A percentile compares a stretch with the other conserved stretches of the same genome.
phyloP scores from a whole-genome alignment of 2,888 invertebrate species.

The Parnassius apollo region DNA sequence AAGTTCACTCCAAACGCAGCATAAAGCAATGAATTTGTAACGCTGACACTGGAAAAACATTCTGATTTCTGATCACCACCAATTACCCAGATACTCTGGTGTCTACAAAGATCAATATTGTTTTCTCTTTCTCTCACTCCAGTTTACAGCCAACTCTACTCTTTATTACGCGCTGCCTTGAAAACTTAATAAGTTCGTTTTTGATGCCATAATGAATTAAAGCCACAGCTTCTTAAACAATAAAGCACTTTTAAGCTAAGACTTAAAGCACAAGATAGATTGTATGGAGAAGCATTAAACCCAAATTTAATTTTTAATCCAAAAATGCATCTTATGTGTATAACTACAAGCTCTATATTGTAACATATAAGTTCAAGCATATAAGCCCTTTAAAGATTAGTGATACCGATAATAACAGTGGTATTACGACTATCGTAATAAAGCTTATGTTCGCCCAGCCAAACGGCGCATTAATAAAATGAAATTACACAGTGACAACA shows the following conservation, averaged over 20 bases:
- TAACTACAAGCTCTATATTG: slow-evolving; percentile 32
- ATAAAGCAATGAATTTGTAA: slow-evolving; percentile 63
- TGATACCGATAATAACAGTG: slow-evolving; percentile 47
- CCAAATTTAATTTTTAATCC: background rate
- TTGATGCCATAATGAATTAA: slow-evolving; percentile 32
- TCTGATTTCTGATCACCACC: slow-evolving; percentile 75
- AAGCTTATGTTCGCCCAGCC: slow-evolving; percentile 67
- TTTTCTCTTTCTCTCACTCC: slow-evolving; percentile 35
- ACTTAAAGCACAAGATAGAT: background rate
- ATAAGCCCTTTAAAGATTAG: slow-evolving; percentile 9
- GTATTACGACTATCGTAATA: slow-evolving; percentile 60
- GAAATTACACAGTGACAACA: slow-evolving; percentile 67
- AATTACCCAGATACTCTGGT: slow-evolving; percentile 70
- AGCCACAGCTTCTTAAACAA: background rate
- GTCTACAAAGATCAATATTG: slow-evolving; percentile 45
- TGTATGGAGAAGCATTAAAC: background rate
- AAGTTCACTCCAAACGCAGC: slow-evolving; percentile 49
- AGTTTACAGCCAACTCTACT: slow-evolving; percentile 29
- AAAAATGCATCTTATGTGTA: slow-evolving; percentile 7
- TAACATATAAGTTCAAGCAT: background rate
- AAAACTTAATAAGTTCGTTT: slow-evolving; percentile 55
- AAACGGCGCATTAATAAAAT: slow-evolving; percentile 63
- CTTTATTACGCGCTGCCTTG: slow-evolving; percentile 46
- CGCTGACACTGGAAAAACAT: slow-evolving; percentile 77
- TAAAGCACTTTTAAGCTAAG: background rate